Percentiles rank a stretch among this genome's conserved stretches.
Conservation (phyloP, 2,888 invertebrate species). For the Trachelus stipa region DNA sequence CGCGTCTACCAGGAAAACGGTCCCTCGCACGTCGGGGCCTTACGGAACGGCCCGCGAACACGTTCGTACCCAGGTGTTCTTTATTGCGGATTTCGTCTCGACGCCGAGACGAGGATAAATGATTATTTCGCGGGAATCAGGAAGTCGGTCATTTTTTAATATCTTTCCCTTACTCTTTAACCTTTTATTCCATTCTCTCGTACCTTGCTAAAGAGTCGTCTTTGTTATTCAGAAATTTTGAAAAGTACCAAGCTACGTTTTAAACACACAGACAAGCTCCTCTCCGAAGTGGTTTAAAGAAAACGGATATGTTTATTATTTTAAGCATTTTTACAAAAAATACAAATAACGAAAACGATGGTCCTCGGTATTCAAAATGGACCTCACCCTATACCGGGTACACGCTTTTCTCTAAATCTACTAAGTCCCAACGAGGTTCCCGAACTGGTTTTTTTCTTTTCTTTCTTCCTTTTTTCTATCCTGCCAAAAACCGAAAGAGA, state of each 20-base stretch:
- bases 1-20: conserved; percentile 61
- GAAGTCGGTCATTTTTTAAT: neutral
- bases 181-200: neutral
- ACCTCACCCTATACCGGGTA: neutral
- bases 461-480: neutral
- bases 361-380: neutral
- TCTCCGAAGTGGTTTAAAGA: neutral
- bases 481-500: neutral
- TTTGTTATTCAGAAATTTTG: neutral
- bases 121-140: conserved; percentile 31
- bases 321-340: neutral
- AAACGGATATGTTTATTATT: neutral
- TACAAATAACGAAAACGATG: neutral
- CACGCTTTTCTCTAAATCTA: neutral
- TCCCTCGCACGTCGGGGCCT: conserved; percentile 38
- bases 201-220: neutral
- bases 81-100: conserved; percentile 49
- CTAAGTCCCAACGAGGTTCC: neutral
- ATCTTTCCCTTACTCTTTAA: neutral
- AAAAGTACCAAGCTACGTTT: neutral
- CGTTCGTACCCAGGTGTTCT: conserved; percentile 53
- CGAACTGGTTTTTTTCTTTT: neutral
- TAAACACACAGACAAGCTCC: no score
- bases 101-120: conserved; percentile 16
- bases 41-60: conserved; percentile 16